Conservation (phyloP, 2,113 vertebrate genomes). For the Bombycilla garrulus region DNA sequence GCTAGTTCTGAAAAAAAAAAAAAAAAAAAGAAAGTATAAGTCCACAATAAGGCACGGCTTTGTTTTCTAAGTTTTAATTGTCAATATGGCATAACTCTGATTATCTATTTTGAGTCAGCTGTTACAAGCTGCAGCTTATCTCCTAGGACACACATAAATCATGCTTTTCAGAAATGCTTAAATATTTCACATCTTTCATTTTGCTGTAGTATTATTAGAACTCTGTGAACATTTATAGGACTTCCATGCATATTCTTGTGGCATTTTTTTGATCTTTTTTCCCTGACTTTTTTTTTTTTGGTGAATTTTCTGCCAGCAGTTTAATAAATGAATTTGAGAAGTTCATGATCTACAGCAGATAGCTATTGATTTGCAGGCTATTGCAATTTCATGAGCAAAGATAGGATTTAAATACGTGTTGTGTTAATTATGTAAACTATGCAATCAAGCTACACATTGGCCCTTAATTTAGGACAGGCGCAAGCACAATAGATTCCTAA, state of each 20-base stretch:
- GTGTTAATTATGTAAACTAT: neutral
- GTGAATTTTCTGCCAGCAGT: neutral
- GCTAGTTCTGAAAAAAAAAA: neutral
- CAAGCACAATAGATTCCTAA: neutral
- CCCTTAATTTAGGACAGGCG: neutral
- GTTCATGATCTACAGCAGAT: neutral
- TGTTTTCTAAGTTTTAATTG: neutral
- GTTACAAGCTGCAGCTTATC: neutral
- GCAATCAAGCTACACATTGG: neutral
- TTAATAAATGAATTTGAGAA: neutral
- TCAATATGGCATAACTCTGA: neutral
- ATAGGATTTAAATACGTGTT: neutral
- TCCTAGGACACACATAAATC: neutral
- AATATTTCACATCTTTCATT: neutral
- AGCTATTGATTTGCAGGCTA: neutral
- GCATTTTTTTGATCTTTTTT: neutral
- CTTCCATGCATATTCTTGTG: neutral
- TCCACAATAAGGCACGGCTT: neutral
- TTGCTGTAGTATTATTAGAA: neutral
- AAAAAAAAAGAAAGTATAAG: neutral
- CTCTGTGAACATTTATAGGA: neutral
- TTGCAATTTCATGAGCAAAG: neutral
- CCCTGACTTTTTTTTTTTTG: neutral
- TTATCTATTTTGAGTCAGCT: neutral
- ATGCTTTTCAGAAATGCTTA: neutral